Evolutionary conservation across 53 echinoderm and acorn worm species (phyloP).

Genomic region (Echinometra lucunter): DNA sequence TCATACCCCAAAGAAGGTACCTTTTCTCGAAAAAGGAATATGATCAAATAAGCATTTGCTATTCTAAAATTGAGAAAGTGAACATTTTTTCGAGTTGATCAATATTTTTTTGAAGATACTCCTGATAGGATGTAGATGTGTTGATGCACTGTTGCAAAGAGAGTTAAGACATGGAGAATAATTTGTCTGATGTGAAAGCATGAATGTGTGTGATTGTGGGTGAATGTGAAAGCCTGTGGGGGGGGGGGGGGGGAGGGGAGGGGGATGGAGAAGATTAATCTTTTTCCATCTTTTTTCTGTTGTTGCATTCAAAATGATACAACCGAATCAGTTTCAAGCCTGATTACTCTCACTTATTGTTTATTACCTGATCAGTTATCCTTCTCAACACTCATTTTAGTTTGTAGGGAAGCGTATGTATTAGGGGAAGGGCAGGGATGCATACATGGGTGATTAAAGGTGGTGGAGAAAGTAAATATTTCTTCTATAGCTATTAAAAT

Average conservation of each 20-base stretch:
- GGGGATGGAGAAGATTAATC: not conserved
- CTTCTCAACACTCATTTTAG: not conserved
- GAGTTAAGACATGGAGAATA: not conserved
- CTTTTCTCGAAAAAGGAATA: too few relatives aligned
- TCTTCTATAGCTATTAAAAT: too few relatives aligned
- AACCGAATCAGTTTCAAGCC: not conserved
- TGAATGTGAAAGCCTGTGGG: not conserved
- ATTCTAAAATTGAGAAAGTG: not conserved
- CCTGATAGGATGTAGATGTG: not conserved
- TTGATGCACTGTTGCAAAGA: not conserved
- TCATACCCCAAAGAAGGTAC: too few relatives aligned
- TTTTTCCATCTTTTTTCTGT: not conserved
- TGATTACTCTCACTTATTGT: not conserved
- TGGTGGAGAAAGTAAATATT: too few relatives aligned
- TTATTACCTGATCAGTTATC: not conserved
- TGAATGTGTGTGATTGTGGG: conserved; percentile 22
- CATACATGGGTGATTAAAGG: too few relatives aligned
- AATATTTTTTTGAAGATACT: not conserved
- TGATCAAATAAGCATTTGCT: not conserved
- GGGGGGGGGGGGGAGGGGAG: too few relatives aligned
- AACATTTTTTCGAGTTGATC: not conserved
- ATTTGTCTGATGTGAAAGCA: not conserved
- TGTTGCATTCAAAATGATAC: not conserved
- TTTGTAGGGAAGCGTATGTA: too few relatives aligned
- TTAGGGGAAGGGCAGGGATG: too few relatives aligned